Percentiles rank a stretch among this genome's conserved stretches.
phyloP scores from a whole-genome alignment of 2,888 invertebrate genomes.

The Camponotus fellah region DNA sequence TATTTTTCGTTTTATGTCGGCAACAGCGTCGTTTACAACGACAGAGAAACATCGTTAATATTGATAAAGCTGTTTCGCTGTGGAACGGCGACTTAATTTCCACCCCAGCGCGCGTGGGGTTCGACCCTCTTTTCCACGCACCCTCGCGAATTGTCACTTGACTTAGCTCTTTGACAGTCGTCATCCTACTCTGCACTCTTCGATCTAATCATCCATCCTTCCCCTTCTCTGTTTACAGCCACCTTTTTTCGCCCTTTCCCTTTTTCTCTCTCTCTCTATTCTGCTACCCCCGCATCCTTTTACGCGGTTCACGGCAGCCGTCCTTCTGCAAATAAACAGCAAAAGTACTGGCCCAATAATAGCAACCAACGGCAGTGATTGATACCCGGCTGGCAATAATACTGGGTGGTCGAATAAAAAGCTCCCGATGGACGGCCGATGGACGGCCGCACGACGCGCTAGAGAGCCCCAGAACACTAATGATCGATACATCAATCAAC shows the following conservation, averaged over 20 bases:
- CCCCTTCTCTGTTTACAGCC: neutral
- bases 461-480: conserved; percentile 68
- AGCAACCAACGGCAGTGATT: conserved; percentile 75
- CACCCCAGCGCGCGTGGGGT: conserved; percentile 26
- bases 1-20: conserved; percentile 71
- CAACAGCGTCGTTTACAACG: conserved; percentile 62
- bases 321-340: conserved; percentile 68
- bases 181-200: conserved; percentile 25
- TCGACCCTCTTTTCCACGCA: conserved; percentile 6
- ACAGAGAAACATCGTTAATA: conserved; percentile 71
- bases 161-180: conserved; percentile 31
- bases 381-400: conserved; percentile 75
- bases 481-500: conserved; percentile 75
- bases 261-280: conserved; percentile 1
- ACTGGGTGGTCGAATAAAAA: conserved; percentile 68
- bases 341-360: conserved; percentile 77
- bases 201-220: conserved; percentile 43
- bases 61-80: conserved; percentile 66
- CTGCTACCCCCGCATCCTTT: conserved; percentile 14
- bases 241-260: neutral
- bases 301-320: conserved; percentile 26
- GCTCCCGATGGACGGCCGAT: conserved; percentile 63
- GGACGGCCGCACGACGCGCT: conserved; percentile 55
- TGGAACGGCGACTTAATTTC: conserved; percentile 55
- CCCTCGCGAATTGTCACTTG: conserved; percentile 23